Conservation (phyloP, 2,888 invertebrate genomes). For the Didymodactylos carnosus region DNA sequence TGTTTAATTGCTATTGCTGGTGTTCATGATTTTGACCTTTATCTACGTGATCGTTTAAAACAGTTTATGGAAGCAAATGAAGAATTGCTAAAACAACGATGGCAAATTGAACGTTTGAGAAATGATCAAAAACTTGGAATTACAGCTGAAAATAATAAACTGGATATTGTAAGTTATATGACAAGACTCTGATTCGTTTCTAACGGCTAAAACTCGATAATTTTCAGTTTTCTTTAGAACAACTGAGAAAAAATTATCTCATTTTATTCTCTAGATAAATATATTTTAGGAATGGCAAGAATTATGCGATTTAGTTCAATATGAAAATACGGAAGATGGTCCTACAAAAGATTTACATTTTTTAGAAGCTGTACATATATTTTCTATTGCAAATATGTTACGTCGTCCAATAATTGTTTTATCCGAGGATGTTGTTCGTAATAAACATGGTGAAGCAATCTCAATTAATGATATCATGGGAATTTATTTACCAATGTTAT, state of each 20-base stretch:
- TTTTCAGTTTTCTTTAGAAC: no score
- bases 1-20: conserved; percentile 25
- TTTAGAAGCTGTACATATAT: conserved; percentile 29
- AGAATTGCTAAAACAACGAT: background rate
- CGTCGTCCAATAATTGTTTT: conserved; percentile 27
- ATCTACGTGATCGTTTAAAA: conserved; percentile 18
- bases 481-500: conserved; percentile 28
- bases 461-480: conserved; percentile 25
- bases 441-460: conserved; percentile 21
- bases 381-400: conserved; percentile 26
- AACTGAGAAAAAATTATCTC: background rate
- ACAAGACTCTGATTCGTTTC: no score
- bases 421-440: conserved; percentile 20
- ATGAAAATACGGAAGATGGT: background rate
- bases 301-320: background rate
- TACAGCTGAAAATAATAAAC: background rate
- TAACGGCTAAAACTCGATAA: no score
- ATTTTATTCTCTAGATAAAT: background rate
- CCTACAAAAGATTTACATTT: conserved; percentile 4
- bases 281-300: background rate
- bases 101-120: background rate
- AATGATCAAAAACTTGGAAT: background rate
- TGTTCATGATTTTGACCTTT: conserved; percentile 21
- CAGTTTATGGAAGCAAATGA: background rate
- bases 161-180: background rate